A percentile compares a stretch with the other conserved stretches of the same genome.
These are phyloP conservation scores for Anolis apletophallus DNA, from an alignment of 2,797 vertebrate genomes.

Conservation along the genomic window DNA sequence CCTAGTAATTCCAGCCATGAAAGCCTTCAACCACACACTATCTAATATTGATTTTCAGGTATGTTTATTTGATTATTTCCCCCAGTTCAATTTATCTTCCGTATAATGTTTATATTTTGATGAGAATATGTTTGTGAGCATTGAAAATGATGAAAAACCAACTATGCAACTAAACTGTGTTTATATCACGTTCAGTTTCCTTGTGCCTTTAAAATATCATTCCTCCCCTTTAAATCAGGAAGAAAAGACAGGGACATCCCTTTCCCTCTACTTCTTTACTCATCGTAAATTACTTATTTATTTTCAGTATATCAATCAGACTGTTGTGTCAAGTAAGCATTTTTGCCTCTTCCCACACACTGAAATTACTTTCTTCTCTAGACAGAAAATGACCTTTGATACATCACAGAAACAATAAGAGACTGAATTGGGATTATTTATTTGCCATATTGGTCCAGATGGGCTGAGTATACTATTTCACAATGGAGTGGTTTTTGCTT, in stretches of 20 bases:
- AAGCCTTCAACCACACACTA: not conserved
- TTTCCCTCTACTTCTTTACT: not conserved
- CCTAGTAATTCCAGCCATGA: too few relatives aligned
- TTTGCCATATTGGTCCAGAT: not conserved
- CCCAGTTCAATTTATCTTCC: not conserved
- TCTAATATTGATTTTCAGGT: not conserved
- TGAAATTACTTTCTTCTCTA: conserved; percentile 3
- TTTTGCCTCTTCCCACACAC: not conserved
- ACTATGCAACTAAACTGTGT: not conserved
- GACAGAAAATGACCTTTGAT: not conserved
- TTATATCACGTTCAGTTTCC: not conserved
- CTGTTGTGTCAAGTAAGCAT: not conserved
- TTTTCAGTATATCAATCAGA: conserved; percentile 11
- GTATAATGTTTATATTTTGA: not conserved
- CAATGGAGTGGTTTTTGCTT: not conserved
- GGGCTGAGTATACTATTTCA: not conserved
- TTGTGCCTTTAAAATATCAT: not conserved
- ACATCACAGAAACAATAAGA: not conserved
- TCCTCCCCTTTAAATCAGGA: not conserved
- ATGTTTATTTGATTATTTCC: not conserved
- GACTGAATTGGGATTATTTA: not conserved
- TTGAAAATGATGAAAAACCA: not conserved
- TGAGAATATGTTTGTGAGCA: not conserved
- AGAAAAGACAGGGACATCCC: not conserved
- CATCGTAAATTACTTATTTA: not conserved